Percentiles rank a stretch among this genome's conserved stretches.
These are phyloP conservation scores for Hyppa rectilinea DNA, from an alignment of 2,888 invertebrate genomes.

Conservation along the genomic window DNA sequence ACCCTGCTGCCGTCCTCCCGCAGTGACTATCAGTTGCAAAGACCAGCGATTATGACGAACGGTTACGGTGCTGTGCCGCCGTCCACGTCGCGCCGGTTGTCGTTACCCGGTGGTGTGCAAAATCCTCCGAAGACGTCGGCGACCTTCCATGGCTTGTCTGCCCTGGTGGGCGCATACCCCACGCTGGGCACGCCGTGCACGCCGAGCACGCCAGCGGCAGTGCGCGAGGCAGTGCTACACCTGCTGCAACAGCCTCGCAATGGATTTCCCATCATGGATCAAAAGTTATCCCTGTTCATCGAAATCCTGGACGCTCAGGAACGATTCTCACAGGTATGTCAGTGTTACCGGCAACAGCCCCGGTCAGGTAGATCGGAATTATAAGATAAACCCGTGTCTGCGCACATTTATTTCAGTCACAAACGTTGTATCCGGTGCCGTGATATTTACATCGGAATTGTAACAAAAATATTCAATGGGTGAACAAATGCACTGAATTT, in stretches of 20 bases:
- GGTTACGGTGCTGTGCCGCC: slow-evolving; percentile 89
- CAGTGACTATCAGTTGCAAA: slow-evolving; percentile 92
- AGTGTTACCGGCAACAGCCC: slow-evolving; percentile 14
- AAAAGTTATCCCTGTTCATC: slow-evolving; percentile 94
- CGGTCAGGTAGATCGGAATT: slow-evolving; percentile 23
- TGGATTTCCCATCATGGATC: slow-evolving; percentile 94
- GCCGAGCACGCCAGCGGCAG: slow-evolving; percentile 91
- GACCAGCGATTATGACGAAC: slow-evolving; percentile 89
- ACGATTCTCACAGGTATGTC: slow-evolving; percentile 94
- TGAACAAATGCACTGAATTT: slow-evolving; percentile 32
- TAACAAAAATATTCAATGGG: slow-evolving; percentile 45
- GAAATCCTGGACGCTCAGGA: slow-evolving; percentile 96
- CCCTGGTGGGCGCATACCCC: slow-evolving; percentile 77
- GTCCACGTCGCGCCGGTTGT: slow-evolving; percentile 88
- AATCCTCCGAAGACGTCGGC: slow-evolving; percentile 91
- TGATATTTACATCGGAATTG: slow-evolving; percentile 53
- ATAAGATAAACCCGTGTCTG: slow-evolving; percentile 34
- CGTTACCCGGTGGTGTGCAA: slow-evolving; percentile 89
- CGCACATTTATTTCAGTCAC: slow-evolving; percentile 51
- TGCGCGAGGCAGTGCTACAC: slow-evolving; percentile 93
- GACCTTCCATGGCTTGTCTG: slow-evolving; percentile 91
- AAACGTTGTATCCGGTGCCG: slow-evolving; percentile 36
- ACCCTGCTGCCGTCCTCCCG: slow-evolving; percentile 91
- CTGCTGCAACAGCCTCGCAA: slow-evolving; percentile 93
- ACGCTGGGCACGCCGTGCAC: slow-evolving; percentile 84